Evolutionary conservation across 2,888 invertebrate genomes (phyloP), one percentile per base, ranked within the genome.

Genomic region (Adineta ricciae): DNA sequence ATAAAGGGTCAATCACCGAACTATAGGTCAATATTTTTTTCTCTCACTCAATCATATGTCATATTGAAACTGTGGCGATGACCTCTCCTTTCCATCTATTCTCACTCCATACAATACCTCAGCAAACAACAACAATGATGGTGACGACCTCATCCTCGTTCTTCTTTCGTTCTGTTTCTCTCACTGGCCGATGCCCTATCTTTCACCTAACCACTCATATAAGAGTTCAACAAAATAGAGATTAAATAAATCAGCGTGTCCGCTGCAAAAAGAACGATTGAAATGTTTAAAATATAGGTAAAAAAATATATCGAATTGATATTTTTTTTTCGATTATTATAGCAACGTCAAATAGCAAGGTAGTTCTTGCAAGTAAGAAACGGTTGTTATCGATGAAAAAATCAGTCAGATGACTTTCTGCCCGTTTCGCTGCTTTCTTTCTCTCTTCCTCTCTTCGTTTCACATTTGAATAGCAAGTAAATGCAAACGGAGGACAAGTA

Each of bases 1-100:
- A 64, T 64, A 64, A 64, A 64, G 64, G 64, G 64, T 64, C 64
- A 64, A 64, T 64, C 64, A 64, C 32, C 64, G 64, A 64, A 64
- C 64, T 32, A 64, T 64, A 64, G 64, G 64, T 64, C 64, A 64
- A 27, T 64, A 64, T 64, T 64, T 64, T 64, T 64, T 24, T 64
- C 64, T 32, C 64, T 64, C 64, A 64, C n/a, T 64, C 64, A 64
- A 64, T 64, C 64, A 64, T 64, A 64, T 64, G 64, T 64, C 64
- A 64, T 64, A 64, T 64, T 64, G 64, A 64, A 64, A 64, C 64
- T 64, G 64, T 64, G 32, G 64, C 64, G 64, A 64, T 64, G 64
- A 64, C 64, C 64, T 64, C 64, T 32, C 27, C 32, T 32, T 27
- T 3, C 27, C 64, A 64, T 64, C 27, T 14, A 64, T 64, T 32